Evolutionary conservation across 2,113 vertebrate genomes (phyloP).

Genomic region (Scatophagus argus): DNA sequence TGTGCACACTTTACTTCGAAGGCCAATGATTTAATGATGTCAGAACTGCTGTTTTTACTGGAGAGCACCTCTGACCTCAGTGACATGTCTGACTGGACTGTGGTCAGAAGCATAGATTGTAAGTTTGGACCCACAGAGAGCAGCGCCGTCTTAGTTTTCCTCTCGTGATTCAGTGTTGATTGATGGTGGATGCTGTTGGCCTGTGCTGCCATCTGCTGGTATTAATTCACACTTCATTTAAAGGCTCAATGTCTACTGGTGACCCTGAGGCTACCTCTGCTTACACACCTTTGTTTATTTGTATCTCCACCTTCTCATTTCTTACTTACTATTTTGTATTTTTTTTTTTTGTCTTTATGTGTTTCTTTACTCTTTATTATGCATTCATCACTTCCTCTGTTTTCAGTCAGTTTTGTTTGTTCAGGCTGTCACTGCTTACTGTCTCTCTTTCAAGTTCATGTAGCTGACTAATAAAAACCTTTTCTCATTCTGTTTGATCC

Average conservation of each 20-base stretch:
- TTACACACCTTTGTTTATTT: constrained; percentile 9
- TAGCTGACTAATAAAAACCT: constrained; percentile 63
- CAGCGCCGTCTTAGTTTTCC: background rate
- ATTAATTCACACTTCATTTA: background rate
- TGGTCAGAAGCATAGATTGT: background rate
- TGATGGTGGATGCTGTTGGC: background rate
- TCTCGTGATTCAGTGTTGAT: background rate
- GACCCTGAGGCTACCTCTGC: background rate
- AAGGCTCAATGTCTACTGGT: background rate
- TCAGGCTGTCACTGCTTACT: constrained; percentile 29
- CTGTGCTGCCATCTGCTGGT: constrained; percentile 62
- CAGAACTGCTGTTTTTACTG: background rate
- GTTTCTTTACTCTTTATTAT: background rate
- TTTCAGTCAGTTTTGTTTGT: background rate
- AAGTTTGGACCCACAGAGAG: background rate
- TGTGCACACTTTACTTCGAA: background rate
- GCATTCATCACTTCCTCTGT: background rate
- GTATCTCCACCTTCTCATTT: background rate
- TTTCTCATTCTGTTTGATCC: constrained; percentile 33
- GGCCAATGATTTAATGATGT: background rate
- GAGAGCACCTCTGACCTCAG: too few relatives aligned
- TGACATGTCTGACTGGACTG: background rate
- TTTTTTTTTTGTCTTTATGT: constrained; percentile 6
- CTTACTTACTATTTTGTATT: too few relatives aligned
- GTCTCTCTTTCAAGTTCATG: constrained; percentile 15